Evolutionary conservation across 2,888 invertebrate species (phyloP), one percentile per base, ranked within the genome.

Genomic region (Mamestra brassicae): DNA sequence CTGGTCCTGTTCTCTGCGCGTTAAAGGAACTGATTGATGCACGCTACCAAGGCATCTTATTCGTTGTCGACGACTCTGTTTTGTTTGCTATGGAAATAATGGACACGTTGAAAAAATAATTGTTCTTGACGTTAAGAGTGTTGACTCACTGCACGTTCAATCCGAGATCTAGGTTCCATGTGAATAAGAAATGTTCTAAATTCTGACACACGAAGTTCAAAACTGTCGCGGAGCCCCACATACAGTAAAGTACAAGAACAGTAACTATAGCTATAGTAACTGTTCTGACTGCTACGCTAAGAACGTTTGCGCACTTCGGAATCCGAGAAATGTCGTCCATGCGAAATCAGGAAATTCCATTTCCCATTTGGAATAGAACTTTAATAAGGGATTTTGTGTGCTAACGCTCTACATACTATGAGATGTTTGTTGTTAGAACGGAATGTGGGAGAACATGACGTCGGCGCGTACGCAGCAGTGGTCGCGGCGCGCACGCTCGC

Each of bases 391-490:
- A 34, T 3, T 5, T 3, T 34, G 34, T 42, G n/a, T 3, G 38
- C 6, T 45, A 7, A 26, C 2, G 13, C 11, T 13, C 26, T 45
- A 63, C 26, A 26, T 26, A 45, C 15, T 26, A 34, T 17, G 4
- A 1, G 1, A 8, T 54, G 52, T 17, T 38, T 58, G 45, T 69
- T 52, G 17, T 13, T 83, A 95, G 95, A 94, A 95, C 78, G 94
- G 94, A 52, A 83, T 91, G 72, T 96, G 95, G 94, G 96, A 96
- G 90, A 93, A 96, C 89, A 96, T 96, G 96, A 96, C 95, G 80
- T 96, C 96, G 1, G 97, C 97, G 61, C 95, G 96, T 70, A 96
- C 96, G 82, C 96, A 97, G 94, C 92, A 97, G 92, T 94, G 97
- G 97, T 91, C 95, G 70, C 89, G 93, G 4, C 91, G 92, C 50